Evolutionary conservation across 2,113 vertebrate species (phyloP).

Genomic region (Zosterops borbonicus): DNA sequence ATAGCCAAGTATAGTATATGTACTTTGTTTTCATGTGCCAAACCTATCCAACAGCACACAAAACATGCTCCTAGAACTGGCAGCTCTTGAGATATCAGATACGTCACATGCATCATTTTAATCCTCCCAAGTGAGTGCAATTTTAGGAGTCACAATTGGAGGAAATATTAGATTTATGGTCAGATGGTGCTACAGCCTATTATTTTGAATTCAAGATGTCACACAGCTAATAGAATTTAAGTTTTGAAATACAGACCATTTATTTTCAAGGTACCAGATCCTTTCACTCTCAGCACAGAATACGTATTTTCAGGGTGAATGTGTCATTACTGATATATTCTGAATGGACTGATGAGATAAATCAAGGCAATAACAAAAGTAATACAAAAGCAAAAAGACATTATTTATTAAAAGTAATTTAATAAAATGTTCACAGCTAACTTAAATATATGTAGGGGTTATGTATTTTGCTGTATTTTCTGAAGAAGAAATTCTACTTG

Average conservation of each 20-base stretch:
- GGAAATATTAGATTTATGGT: neutral
- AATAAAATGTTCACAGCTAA: neutral
- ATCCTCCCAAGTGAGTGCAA: neutral
- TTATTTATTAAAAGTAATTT: neutral
- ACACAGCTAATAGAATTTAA: neutral
- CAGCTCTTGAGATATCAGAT: neutral
- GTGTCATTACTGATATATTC: neutral
- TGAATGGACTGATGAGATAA: neutral
- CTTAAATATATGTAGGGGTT: neutral
- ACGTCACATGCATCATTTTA: neutral
- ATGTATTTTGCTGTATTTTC: constrained; percentile 85
- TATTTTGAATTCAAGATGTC: neutral
- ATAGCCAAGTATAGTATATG: neutral
- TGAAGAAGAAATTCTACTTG: constrained; percentile 95
- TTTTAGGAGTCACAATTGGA: neutral
- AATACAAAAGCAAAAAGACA: neutral
- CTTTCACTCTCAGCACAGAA: neutral
- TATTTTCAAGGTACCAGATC: neutral
- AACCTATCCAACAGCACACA: neutral
- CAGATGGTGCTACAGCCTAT: neutral
- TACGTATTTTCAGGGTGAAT: neutral
- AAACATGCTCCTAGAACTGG: neutral
- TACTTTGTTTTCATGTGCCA: neutral
- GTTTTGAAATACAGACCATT: neutral
- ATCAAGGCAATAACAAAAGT: neutral